Evolutionary conservation across 1,140 invertebrate species (phyloP), one percentile per base, ranked within the genome.

Genomic region (Drosophila saltans): DNA sequence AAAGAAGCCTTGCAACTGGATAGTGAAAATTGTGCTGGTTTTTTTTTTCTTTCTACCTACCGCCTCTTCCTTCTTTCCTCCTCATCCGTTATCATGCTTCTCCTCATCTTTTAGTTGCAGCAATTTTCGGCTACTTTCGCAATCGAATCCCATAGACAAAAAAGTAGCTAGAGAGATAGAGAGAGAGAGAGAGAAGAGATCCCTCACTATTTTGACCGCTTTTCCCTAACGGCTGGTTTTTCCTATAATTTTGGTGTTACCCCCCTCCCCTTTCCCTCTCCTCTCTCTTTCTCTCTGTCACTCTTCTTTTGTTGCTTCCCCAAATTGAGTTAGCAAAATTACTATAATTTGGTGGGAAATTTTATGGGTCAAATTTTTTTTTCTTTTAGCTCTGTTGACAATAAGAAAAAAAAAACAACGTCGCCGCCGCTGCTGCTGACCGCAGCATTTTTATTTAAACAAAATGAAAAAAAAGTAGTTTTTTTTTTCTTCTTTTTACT

Each of bases 301-400:
- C 56, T 66, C 59, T 24, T 55, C 33, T 48, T 40, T 59, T 72
- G 8, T n/a, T 58, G 45, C 74, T 72, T 84, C 70, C 55, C 71
- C 83, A 88, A 88, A 88, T 83, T 81, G 80, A 81, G 84, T 89
- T 89, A 69, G 77, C 84, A 63, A 86, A 89, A 89, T 88, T 84
- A 88, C 84, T 89, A 88, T 88, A 88, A 88, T 88, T 88, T 84
- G 80, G 74, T 88, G 84, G 84, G 84, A 88, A 89, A 80, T 81
- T 90, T 89, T 89, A 75, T 89, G 81, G 85, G 84, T 89, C 84
- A 89, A 73, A 89, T 88, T 86, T 66, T 30, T 30, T 30, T 16
- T 16, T 16, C 0, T 30, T 36, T 88, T 58, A 73, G 79, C 26
- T 64, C 60, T 67, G 81, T 85, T 86, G 82, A 85, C 81, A 85